Evolutionary conservation across 2,888 invertebrate species (phyloP).

Genomic region (Hypomecis atomaria): DNA sequence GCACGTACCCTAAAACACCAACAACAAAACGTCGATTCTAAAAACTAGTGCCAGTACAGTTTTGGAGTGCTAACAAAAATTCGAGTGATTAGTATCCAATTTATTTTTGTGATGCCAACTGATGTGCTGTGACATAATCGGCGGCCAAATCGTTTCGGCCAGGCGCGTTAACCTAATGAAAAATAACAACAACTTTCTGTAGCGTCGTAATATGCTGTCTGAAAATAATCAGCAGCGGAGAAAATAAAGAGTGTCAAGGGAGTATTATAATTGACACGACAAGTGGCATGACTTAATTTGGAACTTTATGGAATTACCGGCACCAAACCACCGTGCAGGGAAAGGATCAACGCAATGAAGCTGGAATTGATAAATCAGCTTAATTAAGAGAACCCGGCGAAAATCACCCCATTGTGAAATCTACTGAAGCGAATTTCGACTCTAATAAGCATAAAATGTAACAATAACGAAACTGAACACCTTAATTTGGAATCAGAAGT

Average conservation of each 20-base stretch:
- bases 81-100: slow-evolving; percentile 59
- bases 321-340: slow-evolving; percentile 6
- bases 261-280: slow-evolving; percentile 21
- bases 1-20: slow-evolving; percentile 53
- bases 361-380: slow-evolving; percentile 17
- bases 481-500: slow-evolving; percentile 8
- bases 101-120: slow-evolving; percentile 66
- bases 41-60: slow-evolving; percentile 53
- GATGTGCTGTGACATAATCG: slow-evolving; percentile 58
- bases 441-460: slow-evolving; percentile 5
- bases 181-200: slow-evolving; percentile 26
- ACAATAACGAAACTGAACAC: slow-evolving; percentile 3
- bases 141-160: slow-evolving; percentile 37
- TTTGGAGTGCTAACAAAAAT: slow-evolving; percentile 69
- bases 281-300: slow-evolving; percentile 30
- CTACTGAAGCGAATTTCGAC: slow-evolving; percentile 4
- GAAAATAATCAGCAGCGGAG: slow-evolving; percentile 20
- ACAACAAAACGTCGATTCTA: slow-evolving; percentile 48
- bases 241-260: slow-evolving; percentile 19
- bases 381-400: slow-evolving; percentile 2
- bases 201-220: slow-evolving; percentile 11
- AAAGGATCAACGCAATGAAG: slow-evolving; percentile 9
- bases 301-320: slow-evolving; percentile 14
- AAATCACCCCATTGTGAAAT: slow-evolving; percentile 6
- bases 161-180: slow-evolving; percentile 20